Evolutionary conservation across 2,113 vertebrate genomes (phyloP).

Genomic region (Amazona vittata): DNA sequence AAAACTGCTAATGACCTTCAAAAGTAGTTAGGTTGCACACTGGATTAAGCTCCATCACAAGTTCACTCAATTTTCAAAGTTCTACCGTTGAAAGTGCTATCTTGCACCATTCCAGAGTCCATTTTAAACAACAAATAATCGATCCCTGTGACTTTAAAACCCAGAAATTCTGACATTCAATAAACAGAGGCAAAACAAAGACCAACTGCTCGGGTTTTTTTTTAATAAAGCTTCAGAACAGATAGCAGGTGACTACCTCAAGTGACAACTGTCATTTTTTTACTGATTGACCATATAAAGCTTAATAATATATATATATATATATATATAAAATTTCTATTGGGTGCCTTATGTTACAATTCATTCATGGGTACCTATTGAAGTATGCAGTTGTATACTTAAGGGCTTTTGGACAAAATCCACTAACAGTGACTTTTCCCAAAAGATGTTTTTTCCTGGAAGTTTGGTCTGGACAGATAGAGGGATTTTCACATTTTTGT

Average conservation of each 20-base stretch:
- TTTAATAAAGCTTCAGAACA: not conserved
- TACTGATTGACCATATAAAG: not conserved
- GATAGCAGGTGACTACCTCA: not conserved
- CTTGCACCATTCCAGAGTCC: not conserved
- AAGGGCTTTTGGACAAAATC: not conserved
- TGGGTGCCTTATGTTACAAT: not conserved
- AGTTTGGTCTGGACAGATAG: not conserved
- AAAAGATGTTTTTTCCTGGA: not conserved
- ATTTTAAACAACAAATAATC: not conserved
- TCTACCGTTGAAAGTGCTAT: not conserved
- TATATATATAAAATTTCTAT: not conserved
- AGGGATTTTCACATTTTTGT: not conserved
- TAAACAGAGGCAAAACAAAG: not conserved
- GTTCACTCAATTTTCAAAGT: not conserved
- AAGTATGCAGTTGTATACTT: not conserved
- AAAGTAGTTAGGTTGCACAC: not conserved
- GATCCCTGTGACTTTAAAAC: not conserved
- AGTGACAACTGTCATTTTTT: not conserved
- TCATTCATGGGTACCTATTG: not conserved
- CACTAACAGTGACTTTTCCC: not conserved
- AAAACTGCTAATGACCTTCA: not conserved
- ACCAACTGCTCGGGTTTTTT: not conserved
- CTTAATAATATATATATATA: not conserved
- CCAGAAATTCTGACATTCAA: not conserved
- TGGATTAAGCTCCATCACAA: not conserved